phyloP scores from a whole-genome alignment of 1,140 invertebrate genomes.

The Aphaenogaster floridana region DNA sequence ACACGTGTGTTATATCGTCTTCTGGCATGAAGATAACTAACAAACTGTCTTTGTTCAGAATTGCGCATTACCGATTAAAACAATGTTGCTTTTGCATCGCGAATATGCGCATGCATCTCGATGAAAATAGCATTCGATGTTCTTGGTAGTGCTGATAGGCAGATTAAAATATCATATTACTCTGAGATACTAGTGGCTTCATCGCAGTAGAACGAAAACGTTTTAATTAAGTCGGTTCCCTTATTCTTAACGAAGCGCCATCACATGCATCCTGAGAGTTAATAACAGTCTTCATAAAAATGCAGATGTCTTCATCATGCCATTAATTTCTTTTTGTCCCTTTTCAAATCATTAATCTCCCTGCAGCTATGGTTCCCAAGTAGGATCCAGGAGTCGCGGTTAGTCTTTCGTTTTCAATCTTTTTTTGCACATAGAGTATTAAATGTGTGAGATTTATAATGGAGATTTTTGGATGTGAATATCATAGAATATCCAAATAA shows the following conservation, averaged over 20 bases:
- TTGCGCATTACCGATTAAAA: slow-evolving; percentile 10
- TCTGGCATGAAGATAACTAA: slow-evolving; percentile 39
- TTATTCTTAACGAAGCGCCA: slow-evolving; percentile 20
- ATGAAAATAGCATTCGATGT: slow-evolving; percentile 32
- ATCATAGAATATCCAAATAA: background rate
- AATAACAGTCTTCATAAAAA: slow-evolving; percentile 58
- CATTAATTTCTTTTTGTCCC: background rate
- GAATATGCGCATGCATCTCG: background rate
- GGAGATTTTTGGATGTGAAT: background rate
- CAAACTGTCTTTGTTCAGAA: slow-evolving; percentile 27
- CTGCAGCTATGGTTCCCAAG: slow-evolving; percentile 60
- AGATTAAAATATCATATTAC: background rate
- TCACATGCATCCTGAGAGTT: background rate
- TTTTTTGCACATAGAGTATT: background rate
- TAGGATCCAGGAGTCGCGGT: slow-evolving; percentile 63
- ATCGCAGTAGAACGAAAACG: background rate
- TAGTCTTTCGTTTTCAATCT: slow-evolving; percentile 13
- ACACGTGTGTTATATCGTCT: background rate
- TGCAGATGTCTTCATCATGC: slow-evolving; percentile 60
- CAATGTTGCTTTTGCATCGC: slow-evolving; percentile 21
- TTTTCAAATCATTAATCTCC: slow-evolving; percentile 55
- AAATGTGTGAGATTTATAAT: slow-evolving; percentile 31
- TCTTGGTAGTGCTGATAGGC: background rate
- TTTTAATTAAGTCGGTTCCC: slow-evolving; percentile 30
- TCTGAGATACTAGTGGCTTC: background rate